Evolutionary conservation across 2,888 invertebrate genomes (phyloP), one percentile per base, ranked within the genome.

Genomic region (Rambutsinella grinnellia): DNA sequence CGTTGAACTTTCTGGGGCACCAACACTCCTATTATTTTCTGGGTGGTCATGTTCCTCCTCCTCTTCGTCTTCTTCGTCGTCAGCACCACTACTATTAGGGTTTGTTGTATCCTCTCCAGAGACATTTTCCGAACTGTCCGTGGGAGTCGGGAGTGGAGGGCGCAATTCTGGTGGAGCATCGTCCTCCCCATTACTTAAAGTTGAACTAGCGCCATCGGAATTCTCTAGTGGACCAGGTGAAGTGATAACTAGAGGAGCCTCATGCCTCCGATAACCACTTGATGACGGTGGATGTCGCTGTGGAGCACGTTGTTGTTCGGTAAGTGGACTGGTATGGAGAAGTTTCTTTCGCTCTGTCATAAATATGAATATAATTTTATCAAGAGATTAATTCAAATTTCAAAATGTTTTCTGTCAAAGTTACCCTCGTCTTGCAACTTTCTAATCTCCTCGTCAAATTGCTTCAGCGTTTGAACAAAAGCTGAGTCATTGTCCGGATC

Each of bases 361-460:
- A 61, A 2, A 61, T 6, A 51, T 5, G 17, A 51, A n/a, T 51
- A 51, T n/a, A 1, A 8, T 28, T 23, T 28, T 21, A n/a, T n/a
- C 24, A 51, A 28, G 28, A 21, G 21, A 19, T 46, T 47, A 44
- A 53, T 58, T 13, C n/a, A 54, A 6, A 24, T 26, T 13, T 27
- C 24, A 21, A n/a, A 27, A 60, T 17, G 23, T 26, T n/a, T 15
- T 53, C 24, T 65, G 6, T 21, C 3, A 23, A 19, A 61, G 13
- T 51, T 57, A 57, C 69, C 76, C 44, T 57, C 49, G 0, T 76
- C 58, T 44, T 76, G 63, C 23, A 76, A 21, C 23, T 68, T 62
- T n/a, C 62, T 69, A 24, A 76, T 69, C 24, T 76, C 76, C 17
- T 76, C 76, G 27, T 76, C 76, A 70, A 76, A 76, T 24, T 69